A percentile compares a stretch with the other conserved stretches of the same genome.
phyloP scores from a whole-genome alignment of 2,797 vertebrate genomes.

The Tachyglossus aculeatus region DNA sequence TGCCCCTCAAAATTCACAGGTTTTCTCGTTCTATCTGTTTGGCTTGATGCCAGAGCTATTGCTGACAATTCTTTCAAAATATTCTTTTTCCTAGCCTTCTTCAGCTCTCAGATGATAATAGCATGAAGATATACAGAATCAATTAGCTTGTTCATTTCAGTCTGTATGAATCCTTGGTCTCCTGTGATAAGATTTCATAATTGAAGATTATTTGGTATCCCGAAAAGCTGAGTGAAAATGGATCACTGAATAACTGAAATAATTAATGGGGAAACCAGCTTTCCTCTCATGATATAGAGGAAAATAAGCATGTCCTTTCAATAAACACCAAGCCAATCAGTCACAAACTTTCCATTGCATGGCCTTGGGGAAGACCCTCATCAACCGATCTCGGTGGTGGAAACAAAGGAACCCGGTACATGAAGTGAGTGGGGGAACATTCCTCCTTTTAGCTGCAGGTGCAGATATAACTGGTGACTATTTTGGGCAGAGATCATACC shows the following conservation, averaged over 20 bases:
- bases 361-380: too few species aligned
- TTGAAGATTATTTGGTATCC: conserved; percentile 6
- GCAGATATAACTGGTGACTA: too few species aligned
- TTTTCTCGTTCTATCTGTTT: not conserved
- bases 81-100: not conserved
- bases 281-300: too few species aligned
- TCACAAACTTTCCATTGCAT: too few species aligned
- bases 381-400: too few species aligned
- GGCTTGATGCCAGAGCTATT: conserved; percentile 6
- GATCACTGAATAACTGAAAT: not conserved
- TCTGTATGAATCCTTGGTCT: conserved; percentile 26
- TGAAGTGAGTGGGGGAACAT: too few species aligned
- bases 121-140: conserved; percentile 25
- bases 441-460: too few species aligned
- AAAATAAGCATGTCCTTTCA: too few species aligned
- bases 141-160: conserved; percentile 24
- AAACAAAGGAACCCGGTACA: too few species aligned
- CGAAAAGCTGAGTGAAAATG: not conserved
- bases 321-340: too few species aligned
- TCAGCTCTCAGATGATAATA: conserved; percentile 13
- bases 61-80: conserved; percentile 33
- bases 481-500: too few species aligned
- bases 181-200: conserved; percentile 20
- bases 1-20: not conserved
- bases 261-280: too few species aligned